phyloP scores from a whole-genome alignment of 2,888 invertebrate species.

The Mongoloraphidia duomilia region DNA sequence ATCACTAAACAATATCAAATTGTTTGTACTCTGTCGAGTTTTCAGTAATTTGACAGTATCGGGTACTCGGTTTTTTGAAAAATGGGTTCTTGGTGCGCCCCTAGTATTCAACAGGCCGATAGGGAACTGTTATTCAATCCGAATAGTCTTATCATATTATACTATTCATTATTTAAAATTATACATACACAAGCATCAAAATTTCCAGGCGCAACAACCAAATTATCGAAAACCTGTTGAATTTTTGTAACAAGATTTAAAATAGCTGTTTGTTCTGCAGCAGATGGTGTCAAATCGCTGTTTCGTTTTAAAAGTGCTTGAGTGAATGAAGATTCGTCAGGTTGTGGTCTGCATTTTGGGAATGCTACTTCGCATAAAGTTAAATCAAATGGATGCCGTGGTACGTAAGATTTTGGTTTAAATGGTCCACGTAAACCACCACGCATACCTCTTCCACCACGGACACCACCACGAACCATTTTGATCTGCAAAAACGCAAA shows the following conservation, averaged over 20 bases:
- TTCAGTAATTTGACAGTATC: no score
- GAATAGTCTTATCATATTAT: no score
- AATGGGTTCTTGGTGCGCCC: no score
- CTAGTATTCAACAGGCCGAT: no score
- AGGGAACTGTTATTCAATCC: no score
- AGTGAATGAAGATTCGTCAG: conserved; percentile 75
- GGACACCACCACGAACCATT: conserved; percentile 63
- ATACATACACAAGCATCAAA: conserved; percentile 88
- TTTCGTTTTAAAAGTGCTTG: conserved; percentile 86
- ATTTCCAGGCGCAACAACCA: conserved; percentile 85
- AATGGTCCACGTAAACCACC: conserved; percentile 49
- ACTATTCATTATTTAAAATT: not conserved
- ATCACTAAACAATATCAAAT: no score
- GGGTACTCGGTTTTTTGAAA: no score
- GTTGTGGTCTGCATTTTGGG: conserved; percentile 64
- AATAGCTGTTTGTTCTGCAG: conserved; percentile 83
- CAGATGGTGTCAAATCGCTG: conserved; percentile 78
- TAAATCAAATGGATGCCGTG: conserved; percentile 75
- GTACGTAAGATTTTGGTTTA: conserved; percentile 47
- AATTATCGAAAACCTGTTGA: conserved; percentile 85
- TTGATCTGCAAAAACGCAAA: conserved; percentile 14
- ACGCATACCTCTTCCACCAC: conserved; percentile 48
- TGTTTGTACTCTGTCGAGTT: no score
- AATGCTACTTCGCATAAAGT: conserved; percentile 80
- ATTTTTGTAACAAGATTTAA: conserved; percentile 88